Percentiles rank a stretch among this genome's conserved stretches.
Conservation (phyloP, 2,888 invertebrate species). For the Catocala sponsa region DNA sequence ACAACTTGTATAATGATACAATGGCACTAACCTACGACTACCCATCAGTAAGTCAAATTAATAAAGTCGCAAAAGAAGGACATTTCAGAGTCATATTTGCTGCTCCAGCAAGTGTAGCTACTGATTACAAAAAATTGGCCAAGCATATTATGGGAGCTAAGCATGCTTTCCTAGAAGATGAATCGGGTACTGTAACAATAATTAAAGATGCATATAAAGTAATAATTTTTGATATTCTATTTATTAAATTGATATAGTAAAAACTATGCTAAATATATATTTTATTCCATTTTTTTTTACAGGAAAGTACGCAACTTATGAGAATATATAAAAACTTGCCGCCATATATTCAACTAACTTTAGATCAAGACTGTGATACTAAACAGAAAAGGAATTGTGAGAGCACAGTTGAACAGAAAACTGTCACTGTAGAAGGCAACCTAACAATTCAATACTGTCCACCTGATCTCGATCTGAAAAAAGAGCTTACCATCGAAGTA, state of each 20-base stretch:
- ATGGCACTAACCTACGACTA: constrained; percentile 90
- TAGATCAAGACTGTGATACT: constrained; percentile 59
- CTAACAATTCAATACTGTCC: constrained; percentile 61
- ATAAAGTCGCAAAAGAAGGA: constrained; percentile 89
- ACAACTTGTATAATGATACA: constrained; percentile 79
- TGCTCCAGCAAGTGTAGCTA: constrained; percentile 77
- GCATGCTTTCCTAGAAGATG: constrained; percentile 77
- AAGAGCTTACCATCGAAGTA: constrained; percentile 71
- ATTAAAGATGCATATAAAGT: constrained; percentile 91
- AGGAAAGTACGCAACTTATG: constrained; percentile 55
- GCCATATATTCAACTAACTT: constrained; percentile 50
- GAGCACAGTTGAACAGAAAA: constrained; percentile 46
- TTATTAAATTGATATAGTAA: neutral
- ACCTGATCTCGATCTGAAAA: constrained; percentile 20
- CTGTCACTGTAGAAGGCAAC: constrained; percentile 54
- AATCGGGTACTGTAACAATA: constrained; percentile 90
- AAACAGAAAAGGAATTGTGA: constrained; percentile 51
- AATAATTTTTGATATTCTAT: constrained; percentile 37
- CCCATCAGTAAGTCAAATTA: constrained; percentile 92
- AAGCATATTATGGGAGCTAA: constrained; percentile 90
- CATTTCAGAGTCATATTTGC: constrained; percentile 94
- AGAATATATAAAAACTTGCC: constrained; percentile 43
- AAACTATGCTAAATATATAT: neutral
- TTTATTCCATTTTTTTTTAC: constrained; percentile 37
- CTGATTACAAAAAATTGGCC: constrained; percentile 86